Evolutionary conservation across 2,888 invertebrate species (phyloP).

Genomic region (Julus scanicus): DNA sequence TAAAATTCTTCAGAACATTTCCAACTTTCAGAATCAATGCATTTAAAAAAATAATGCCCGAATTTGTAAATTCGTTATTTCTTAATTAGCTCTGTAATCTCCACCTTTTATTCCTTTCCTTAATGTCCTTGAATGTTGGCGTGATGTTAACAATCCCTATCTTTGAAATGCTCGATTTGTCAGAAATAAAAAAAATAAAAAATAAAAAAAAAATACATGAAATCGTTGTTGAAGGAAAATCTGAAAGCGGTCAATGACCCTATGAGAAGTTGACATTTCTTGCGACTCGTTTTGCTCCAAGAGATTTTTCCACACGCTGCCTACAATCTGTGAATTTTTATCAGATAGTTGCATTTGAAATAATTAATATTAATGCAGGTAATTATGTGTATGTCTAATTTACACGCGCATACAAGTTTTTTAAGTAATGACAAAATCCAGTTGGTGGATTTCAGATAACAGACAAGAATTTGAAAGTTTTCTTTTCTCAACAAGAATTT

Average conservation of each 20-base stretch:
- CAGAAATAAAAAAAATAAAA: not conserved
- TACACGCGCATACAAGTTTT: not conserved
- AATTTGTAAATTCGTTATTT: not conserved
- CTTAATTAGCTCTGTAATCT: not conserved
- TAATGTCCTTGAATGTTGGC: not conserved
- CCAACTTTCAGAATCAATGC: not conserved
- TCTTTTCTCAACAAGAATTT: not conserved
- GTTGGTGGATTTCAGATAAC: no score
- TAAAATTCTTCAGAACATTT: no score
- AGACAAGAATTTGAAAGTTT: not conserved
- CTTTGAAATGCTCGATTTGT: slow-evolving; percentile 34
- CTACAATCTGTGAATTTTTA: not conserved
- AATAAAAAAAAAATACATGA: not conserved
- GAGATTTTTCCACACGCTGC: not conserved
- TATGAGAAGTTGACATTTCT: slow-evolving; percentile 12
- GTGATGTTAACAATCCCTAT: not conserved
- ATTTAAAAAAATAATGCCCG: not conserved
- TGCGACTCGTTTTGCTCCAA: slow-evolving; percentile 15
- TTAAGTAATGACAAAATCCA: not conserved
- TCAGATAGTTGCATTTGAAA: slow-evolving; percentile 26
- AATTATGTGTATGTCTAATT: not conserved
- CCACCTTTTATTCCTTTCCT: not conserved
- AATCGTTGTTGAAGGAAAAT: not conserved
- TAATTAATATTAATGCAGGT: slow-evolving; percentile 40
- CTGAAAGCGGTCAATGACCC: slow-evolving; percentile 11